Percentiles rank a stretch among this genome's conserved stretches.
Evolutionary conservation across 2,888 invertebrate species (phyloP).

Genomic region (Coecobrya sp.): DNA sequence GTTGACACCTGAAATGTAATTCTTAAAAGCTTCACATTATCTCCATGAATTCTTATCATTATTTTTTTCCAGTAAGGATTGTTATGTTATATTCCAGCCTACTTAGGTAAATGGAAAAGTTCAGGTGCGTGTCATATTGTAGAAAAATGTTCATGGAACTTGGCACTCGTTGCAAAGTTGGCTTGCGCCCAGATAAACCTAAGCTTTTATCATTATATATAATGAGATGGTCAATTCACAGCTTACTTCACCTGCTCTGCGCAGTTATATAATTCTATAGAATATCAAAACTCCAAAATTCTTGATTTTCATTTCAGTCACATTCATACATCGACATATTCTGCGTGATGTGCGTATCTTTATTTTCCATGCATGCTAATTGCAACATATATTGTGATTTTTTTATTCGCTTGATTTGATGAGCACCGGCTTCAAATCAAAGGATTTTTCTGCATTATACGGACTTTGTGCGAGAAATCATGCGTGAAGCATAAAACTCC

Average conservation of each 20-base stretch:
- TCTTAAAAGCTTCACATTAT: slow-evolving; percentile 58
- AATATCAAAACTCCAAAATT: not conserved
- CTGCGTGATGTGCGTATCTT: not conserved
- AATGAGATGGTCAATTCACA: not conserved
- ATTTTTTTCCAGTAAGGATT: not conserved
- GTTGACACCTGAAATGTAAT: slow-evolving; percentile 66
- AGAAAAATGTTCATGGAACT: not conserved
- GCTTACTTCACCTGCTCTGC: not conserved
- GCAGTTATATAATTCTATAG: not conserved
- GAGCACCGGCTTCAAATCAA: slow-evolving; percentile 65
- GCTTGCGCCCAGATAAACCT: not conserved
- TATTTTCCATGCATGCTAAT: slow-evolving; percentile 17
- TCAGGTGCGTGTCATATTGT: not conserved
- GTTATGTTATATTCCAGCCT: not conserved
- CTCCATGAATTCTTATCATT: slow-evolving; percentile 44
- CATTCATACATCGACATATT: not conserved
- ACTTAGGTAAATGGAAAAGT: not conserved
- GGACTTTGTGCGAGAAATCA: slow-evolving; percentile 60
- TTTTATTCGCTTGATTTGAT: slow-evolving; percentile 25
- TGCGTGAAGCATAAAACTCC: slow-evolving; percentile 72
- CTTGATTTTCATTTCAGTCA: slow-evolving; percentile 25
- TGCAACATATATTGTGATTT: slow-evolving; percentile 40
- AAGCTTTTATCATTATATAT: not conserved
- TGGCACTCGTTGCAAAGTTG: too few species aligned
- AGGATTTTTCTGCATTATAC: slow-evolving; percentile 39